Evolutionary conservation across 2,113 vertebrate species (phyloP).

Genomic region (Carlito syrichta): DNA sequence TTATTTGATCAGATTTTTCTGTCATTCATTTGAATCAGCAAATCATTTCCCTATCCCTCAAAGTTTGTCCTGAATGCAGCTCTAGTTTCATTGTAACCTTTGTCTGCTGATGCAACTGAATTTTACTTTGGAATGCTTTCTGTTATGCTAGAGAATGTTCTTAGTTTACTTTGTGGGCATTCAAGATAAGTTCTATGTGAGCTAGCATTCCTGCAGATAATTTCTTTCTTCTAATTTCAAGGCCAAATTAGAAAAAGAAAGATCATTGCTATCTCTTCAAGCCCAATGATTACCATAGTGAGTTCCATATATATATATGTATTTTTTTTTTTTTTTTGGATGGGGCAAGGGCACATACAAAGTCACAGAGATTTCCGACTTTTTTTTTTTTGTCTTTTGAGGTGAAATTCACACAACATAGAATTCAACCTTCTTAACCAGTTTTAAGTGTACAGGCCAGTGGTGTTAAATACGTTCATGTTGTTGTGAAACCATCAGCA

Average conservation of each 20-base stretch:
- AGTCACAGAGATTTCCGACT: neutral
- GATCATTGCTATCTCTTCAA: neutral
- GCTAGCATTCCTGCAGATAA: neutral
- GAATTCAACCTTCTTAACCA: neutral
- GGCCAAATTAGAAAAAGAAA: neutral
- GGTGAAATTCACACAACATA: neutral
- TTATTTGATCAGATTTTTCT: neutral
- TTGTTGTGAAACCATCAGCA: neutral
- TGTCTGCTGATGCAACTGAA: neutral
- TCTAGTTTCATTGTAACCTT: neutral
- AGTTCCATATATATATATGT: neutral
- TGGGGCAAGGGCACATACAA: neutral
- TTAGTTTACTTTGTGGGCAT: neutral
- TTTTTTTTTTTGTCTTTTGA: neutral
- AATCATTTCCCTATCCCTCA: neutral
- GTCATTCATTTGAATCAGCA: neutral
- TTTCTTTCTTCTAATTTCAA: neutral
- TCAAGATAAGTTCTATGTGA: neutral
- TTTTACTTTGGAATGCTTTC: conserved; percentile 16
- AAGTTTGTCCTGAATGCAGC: neutral
- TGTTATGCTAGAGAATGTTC: neutral
- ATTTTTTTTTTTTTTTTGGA: neutral
- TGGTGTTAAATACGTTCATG: neutral
- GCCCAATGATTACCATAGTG: neutral
- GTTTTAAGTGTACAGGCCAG: neutral